These are phyloP conservation scores for Auanema freiburgensis DNA, from an alignment of 2,888 invertebrate species.

Conservation along the genomic window DNA sequence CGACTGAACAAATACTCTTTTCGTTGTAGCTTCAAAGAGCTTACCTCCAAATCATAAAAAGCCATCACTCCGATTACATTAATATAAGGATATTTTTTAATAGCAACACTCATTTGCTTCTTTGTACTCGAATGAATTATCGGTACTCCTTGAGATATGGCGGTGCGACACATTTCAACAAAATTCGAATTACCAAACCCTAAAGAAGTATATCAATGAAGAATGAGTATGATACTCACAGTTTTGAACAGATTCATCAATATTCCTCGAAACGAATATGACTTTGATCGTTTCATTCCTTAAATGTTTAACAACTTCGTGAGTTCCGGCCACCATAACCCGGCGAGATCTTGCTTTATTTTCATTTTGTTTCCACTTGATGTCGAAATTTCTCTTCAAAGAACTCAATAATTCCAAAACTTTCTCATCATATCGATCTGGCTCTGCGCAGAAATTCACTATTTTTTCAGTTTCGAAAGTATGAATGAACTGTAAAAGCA, in stretches of 20 bases:
- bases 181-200: too few relatives aligned
- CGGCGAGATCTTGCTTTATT: constrained; percentile 25
- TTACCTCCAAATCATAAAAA: constrained; percentile 25
- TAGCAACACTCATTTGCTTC: constrained; percentile 22
- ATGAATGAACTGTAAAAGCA: background rate
- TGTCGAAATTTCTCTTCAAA: constrained; percentile 18
- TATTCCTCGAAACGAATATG: constrained; percentile 31
- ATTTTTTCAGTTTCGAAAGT: background rate
- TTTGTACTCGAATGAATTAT: constrained; percentile 24
- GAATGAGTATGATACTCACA: constrained; percentile 15
- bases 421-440: constrained; percentile 2
- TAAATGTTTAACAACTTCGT: constrained; percentile 30
- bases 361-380: background rate
- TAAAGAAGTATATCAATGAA: background rate
- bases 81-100: constrained; percentile 37
- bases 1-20: constrained; percentile 14
- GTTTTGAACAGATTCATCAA: constrained; percentile 25
- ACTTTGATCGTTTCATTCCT: constrained; percentile 18
- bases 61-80: constrained; percentile 28
- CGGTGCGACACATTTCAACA: too few relatives aligned
- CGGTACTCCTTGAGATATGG: background rate
- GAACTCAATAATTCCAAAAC: constrained; percentile 9
- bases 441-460: background rate
- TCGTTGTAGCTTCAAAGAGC: background rate
- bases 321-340: constrained; percentile 31